Evolutionary conservation across 92 coral and sea anemone species (phyloP).

Genomic region (Parazoanthus darwini): DNA sequence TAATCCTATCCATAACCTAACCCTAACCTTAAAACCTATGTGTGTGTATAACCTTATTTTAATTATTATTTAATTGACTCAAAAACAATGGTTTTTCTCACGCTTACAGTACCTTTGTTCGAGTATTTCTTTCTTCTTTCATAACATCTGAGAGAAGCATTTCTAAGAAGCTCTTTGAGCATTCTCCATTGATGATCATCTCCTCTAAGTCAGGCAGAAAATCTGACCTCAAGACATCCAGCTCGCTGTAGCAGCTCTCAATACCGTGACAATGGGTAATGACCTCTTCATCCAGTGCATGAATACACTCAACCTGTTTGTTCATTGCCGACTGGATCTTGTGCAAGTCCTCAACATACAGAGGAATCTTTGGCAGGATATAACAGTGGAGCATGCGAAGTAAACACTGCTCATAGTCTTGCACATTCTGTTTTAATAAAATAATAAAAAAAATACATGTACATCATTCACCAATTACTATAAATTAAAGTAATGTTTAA

Average conservation of each 20-base stretch:
- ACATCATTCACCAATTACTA: too few relatives aligned
- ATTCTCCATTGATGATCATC: slow-evolving; percentile 55
- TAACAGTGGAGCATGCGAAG: slow-evolving; percentile 95
- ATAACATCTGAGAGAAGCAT: slow-evolving; percentile 67
- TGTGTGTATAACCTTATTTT: too few relatives aligned
- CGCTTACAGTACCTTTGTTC: slow-evolving; percentile 49
- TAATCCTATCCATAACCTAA: too few relatives aligned
- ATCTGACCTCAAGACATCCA: slow-evolving; percentile 67
- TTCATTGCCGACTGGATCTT: slow-evolving; percentile 69
- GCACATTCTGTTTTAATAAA: neutral
- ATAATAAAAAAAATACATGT: neutral
- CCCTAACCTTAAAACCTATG: too few relatives aligned
- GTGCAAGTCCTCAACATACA: slow-evolving; percentile 69
- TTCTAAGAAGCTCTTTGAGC: slow-evolving; percentile 68
- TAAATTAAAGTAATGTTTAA: neutral
- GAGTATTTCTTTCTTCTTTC: slow-evolving; percentile 61
- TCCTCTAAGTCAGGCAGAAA: slow-evolving; percentile 69
- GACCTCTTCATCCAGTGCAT: slow-evolving; percentile 62
- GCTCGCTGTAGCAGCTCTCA: slow-evolving; percentile 60
- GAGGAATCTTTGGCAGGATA: slow-evolving; percentile 84
- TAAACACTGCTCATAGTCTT: slow-evolving; percentile 70
- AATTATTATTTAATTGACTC: too few relatives aligned
- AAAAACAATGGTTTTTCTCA: too few relatives aligned
- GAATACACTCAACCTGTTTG: slow-evolving; percentile 65
- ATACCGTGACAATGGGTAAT: slow-evolving; percentile 63